Evolutionary conservation across 1,140 invertebrate genomes (phyloP), one percentile per base, ranked within the genome.

Genomic region (Drosophila ogumai): DNA sequence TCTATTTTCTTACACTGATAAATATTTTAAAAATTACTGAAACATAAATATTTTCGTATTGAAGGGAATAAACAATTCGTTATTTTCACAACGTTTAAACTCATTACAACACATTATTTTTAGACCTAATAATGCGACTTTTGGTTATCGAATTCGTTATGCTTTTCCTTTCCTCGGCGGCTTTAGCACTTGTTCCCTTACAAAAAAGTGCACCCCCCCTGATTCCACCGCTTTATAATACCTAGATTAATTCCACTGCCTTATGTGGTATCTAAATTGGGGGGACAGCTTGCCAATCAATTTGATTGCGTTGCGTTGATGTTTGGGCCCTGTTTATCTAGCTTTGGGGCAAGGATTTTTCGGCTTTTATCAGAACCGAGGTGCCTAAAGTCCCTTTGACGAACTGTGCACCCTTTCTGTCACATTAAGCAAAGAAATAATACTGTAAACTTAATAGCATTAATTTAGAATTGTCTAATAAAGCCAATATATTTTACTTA

Each of bases 261-360:
- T 87, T 67, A 75, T 65, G 63, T 47, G 58, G 58, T 65, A 82
- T 88, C 76, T 80, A 77, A 68, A 88, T 79, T 59, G 79, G 52
- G 67, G 58, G 36, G 68, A 87, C 84, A 87, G 85, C 60, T 90
- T 87, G 84, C 84, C 84, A 87, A 87, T 87, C 84, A 87, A 87
- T 59, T 80, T 88, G 85, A 90, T 88, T 86, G 78, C 47, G 71
- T 32, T 54, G 32, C 49, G 55, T 72, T 63, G 54, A 40, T 49
- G 65, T 52, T 1, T 63, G n/a, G 44, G 36, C 36, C 44, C 65
- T 63, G 44, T 68, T 75, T 81, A 55, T 60, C 54, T 43, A 60
- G 52, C 41, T 36, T 59, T 43, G 46, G 34, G 40, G 22, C 44
- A 43, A 67, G 65, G 60, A 79, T 44, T 38, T 66, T 71, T 40